phyloP scores from a whole-genome alignment of 2,888 invertebrate species.

The Ochropleura leucogaster region DNA sequence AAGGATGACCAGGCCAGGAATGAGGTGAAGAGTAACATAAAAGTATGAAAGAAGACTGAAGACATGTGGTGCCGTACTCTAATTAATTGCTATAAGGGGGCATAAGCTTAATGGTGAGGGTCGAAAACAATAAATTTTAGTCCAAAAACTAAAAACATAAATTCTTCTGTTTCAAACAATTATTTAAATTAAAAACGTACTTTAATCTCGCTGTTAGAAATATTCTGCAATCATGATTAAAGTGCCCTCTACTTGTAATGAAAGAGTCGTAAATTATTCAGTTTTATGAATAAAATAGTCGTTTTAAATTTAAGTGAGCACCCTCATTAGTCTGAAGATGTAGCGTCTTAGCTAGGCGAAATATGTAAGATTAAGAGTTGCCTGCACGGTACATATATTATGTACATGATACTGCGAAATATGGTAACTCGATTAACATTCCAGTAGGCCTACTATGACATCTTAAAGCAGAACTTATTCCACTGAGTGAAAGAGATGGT shows the following conservation, averaged over 20 bases:
- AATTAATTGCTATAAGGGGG: neutral
- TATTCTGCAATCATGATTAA: conserved; percentile 52
- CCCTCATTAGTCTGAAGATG: conserved; percentile 1
- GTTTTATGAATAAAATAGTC: conserved; percentile 57
- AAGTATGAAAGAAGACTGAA: neutral
- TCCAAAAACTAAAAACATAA: conserved; percentile 31
- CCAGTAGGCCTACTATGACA: too few species aligned
- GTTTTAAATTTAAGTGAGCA: conserved; percentile 39
- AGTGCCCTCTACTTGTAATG: conserved; percentile 47
- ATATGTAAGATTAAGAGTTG: conserved; percentile 15
- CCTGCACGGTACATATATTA: conserved; percentile 3
- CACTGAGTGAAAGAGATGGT: too few species aligned
- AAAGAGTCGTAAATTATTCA: conserved; percentile 56
- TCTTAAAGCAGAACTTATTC: too few species aligned
- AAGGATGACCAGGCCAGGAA: neutral
- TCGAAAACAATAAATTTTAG: conserved; percentile 18
- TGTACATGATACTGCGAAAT: neutral
- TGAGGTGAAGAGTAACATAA: neutral
- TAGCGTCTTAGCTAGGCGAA: conserved; percentile 17
- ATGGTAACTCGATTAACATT: neutral
- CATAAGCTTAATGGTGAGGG: neutral
- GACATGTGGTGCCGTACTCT: neutral
- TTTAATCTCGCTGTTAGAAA: conserved; percentile 57
- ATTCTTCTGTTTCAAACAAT: conserved; percentile 45
- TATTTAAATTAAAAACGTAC: conserved; percentile 52